Base-by-base conservation (phyloP, 2,113 vertebrate genomes). In the Xenopus laevis region DNA sequence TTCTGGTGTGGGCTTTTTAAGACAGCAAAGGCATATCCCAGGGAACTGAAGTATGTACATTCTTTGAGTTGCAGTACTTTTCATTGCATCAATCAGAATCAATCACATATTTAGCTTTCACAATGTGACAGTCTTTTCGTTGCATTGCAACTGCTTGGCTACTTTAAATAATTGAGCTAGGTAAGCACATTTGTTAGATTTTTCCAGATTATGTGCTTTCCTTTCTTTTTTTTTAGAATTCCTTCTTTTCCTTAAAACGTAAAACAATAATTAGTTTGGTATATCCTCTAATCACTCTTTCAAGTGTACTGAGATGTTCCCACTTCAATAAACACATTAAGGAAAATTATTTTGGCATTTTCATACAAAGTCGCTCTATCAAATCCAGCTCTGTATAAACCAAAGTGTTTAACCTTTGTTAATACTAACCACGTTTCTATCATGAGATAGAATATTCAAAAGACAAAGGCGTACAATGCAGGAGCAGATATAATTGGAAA, bases 381-480 rank as follows among this genome's bases (percentile, higher is more conserved):
- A 16, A 16, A 10, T 16, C 47, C 47, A 50, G 3, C 47, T 50
- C 47, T 16, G 15, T 12, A 50, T 15, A 16, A 6, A 50, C 47
- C 47, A 50, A 12, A 50, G 47, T 16, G 18, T 55, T 55, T 55
- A n/a, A 55, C 53, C 53, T 55, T n/a, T 55, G 15, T n/a, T n/a
- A 55, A 55, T 16, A 18, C 17, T n/a, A n/a, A n/a, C 13, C 17
- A 55, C n/a, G n/a, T 16, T 8, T n/a, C 18, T 63, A 63, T 63
- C 61, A 63, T 63, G 61, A 27, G 16, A 33, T 40, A 63, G 23
- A 63, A 40, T 63, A 63, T 63, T 63, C 23, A 30, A 63, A 30
- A 63, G 23, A 63, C 61, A 63, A 63, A 63, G 61, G 30, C 21
- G 7, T 8, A 63, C 30, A 63, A 40, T 40, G 23, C 30, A 3